phyloP scores from a whole-genome alignment of 2,888 invertebrate species.

The Mythimna impura region DNA sequence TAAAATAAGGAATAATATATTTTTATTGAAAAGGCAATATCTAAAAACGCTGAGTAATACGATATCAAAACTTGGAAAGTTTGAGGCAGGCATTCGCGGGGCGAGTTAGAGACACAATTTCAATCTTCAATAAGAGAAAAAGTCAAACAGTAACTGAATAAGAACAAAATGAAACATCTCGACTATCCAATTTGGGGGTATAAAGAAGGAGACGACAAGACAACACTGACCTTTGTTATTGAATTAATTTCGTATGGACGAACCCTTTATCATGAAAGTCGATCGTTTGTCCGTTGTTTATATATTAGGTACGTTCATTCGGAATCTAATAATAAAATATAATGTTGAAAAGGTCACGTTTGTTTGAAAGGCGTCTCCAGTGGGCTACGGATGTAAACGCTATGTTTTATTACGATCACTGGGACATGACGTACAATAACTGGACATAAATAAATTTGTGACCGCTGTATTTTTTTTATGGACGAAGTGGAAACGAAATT shows the following conservation, averaged over 20 bases:
- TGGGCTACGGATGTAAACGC: conserved; percentile 60
- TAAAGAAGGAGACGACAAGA: conserved; percentile 74
- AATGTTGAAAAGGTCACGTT: conserved; percentile 78
- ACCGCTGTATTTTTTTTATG: conserved; percentile 64
- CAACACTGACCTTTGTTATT: conserved; percentile 81
- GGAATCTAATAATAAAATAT: conserved; percentile 84
- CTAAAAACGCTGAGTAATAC: conserved; percentile 57
- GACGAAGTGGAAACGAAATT: conserved; percentile 51
- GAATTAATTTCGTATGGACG: conserved; percentile 83
- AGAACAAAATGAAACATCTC: conserved; percentile 53
- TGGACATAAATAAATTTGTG: conserved; percentile 68
- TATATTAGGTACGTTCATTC: conserved; percentile 78
- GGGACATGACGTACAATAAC: conserved; percentile 72
- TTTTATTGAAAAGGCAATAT: conserved; percentile 55
- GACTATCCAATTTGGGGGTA: conserved; percentile 60
- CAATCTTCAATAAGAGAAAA: conserved; percentile 58
- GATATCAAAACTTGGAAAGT: conserved; percentile 58
- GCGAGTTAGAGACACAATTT: conserved; percentile 59
- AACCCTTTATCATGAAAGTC: conserved; percentile 82
- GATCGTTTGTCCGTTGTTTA: conserved; percentile 84
- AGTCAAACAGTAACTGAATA: conserved; percentile 49
- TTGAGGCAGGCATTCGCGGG: conserved; percentile 42
- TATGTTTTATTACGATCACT: conserved; percentile 74
- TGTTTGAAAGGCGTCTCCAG: conserved; percentile 66
- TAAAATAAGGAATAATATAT: conserved; percentile 56